A percentile compares a stretch with the other conserved stretches of the same genome.
These are phyloP conservation scores for Drosophila vallismaia DNA, from an alignment of 2,888 invertebrate species.

Conservation along the genomic window DNA sequence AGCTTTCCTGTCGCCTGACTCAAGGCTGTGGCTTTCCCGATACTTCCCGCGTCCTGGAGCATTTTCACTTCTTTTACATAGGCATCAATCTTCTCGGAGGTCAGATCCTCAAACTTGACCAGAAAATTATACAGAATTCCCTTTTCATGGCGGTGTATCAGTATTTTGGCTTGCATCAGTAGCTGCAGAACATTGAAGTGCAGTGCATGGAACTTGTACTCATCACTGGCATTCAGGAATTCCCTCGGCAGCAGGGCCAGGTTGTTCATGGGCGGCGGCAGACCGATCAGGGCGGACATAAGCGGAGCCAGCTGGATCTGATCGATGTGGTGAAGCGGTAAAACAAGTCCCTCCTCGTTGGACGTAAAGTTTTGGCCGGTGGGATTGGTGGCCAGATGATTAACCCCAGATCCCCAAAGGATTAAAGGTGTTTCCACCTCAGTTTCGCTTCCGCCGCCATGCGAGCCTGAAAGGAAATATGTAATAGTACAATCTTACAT, in stretches of 20 bases:
- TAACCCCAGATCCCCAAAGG: conserved; percentile 96
- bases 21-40: conserved; percentile 80
- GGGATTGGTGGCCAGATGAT: conserved; percentile 37
- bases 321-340: conserved; percentile 87
- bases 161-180: conserved; percentile 85
- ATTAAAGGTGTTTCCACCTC: conserved; percentile 96
- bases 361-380: conserved; percentile 28
- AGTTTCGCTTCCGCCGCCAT: conserved; percentile 92
- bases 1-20: conserved; percentile 86
- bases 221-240: conserved; percentile 64
- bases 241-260: conserved; percentile 78
- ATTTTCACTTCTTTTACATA: conserved; percentile 28
- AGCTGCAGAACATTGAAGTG: conserved; percentile 92
- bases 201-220: conserved; percentile 86
- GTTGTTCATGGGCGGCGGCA: conserved; percentile 94
- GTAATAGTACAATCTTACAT: too few relatives aligned
- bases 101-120: conserved; percentile 54
- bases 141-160: conserved; percentile 60
- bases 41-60: conserved; percentile 18
- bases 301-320: conserved; percentile 96
- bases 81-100: conserved; percentile 34
- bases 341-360: conserved; percentile 22
- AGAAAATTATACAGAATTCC: conserved; percentile 69
- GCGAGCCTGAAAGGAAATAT: conserved; percentile 87
- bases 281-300: conserved; percentile 93